Evolutionary conservation across 2,888 invertebrate genomes (phyloP), one percentile per base, ranked within the genome.

Genomic region (Drosophila hamatofila): DNA sequence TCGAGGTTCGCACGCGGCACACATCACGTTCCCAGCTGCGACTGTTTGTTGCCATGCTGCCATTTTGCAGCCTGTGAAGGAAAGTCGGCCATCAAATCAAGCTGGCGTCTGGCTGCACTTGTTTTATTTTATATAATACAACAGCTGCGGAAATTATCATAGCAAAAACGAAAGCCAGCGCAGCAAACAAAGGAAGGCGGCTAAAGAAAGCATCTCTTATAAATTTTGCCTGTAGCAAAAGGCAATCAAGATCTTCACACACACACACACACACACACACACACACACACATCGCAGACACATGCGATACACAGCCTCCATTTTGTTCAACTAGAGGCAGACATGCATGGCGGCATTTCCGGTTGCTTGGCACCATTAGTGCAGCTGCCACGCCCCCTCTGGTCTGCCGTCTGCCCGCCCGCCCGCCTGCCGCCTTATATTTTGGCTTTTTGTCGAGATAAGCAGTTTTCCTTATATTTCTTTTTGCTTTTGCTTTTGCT

Each of bases 301-400:
- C 18, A 56, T 37, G 65, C 83, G 73, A 81, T 74, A 78, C 82
- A 88, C 88, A 84, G 89, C 86, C 88, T 84, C 89, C 72, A 66
- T 83, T 83, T 80, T 80, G 83, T 66, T 67, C 62, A 83, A 88
- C 81, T 72, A 68, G 89, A 75, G 70, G 86, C 90, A 86, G 86
- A 86, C 86, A 86, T 86, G 86, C 86, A 90, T 86, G 88, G 85
- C 89, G 88, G 88, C 90, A 82, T 90, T 85, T 89, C 88, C 89
- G 89, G 88, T 82, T 90, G 78, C 86, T 85, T 89, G 89, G 89
- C 89, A 88, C 90, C 89, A 90, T 90, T 89, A 90, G 89, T 85
- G 80, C 82, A 75, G 55, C 85, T 63, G 79, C 76, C 89, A 87
- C 76, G 82, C 84, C 89, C 48, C 2, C 77, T 46, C 27, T 27